Conservation (phyloP, 2,797 vertebrate genomes). For the Spatula clypeata region DNA sequence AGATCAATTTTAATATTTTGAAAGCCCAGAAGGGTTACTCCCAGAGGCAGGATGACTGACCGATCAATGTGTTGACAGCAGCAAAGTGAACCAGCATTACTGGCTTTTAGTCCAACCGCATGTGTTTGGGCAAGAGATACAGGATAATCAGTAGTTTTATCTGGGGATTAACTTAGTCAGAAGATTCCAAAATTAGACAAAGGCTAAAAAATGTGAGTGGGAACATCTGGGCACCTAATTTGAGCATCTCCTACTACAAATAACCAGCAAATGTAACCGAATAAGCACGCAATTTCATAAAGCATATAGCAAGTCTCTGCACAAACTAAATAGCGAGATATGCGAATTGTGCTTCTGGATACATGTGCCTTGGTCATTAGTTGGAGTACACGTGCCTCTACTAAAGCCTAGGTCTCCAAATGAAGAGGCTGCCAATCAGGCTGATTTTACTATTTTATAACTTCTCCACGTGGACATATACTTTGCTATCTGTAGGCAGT, state of each 20-base stretch:
- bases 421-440: neutral
- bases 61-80: conserved; percentile 47
- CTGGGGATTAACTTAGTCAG: conserved; percentile 20
- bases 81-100: conserved; percentile 7
- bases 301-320: neutral
- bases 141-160: conserved; percentile 18
- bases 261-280: neutral
- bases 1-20: conserved; percentile 58
- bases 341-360: neutral
- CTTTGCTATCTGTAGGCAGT: neutral
- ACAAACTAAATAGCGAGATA: neutral
- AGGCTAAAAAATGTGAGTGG: neutral
- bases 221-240: conserved; percentile 10
- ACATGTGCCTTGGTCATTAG: neutral
- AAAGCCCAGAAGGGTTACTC: conserved; percentile 37
- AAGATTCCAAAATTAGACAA: conserved; percentile 34
- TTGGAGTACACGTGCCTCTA: neutral
- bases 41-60: conserved; percentile 8
- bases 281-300: neutral
- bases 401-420: neutral
- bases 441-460: neutral
- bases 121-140: neutral
- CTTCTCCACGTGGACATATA: neutral
- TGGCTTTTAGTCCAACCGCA: conserved; percentile 18
- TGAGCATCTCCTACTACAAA: conserved; percentile 4